Conservation (phyloP, 2,888 invertebrate species). For the Cotesia congregata region DNA sequence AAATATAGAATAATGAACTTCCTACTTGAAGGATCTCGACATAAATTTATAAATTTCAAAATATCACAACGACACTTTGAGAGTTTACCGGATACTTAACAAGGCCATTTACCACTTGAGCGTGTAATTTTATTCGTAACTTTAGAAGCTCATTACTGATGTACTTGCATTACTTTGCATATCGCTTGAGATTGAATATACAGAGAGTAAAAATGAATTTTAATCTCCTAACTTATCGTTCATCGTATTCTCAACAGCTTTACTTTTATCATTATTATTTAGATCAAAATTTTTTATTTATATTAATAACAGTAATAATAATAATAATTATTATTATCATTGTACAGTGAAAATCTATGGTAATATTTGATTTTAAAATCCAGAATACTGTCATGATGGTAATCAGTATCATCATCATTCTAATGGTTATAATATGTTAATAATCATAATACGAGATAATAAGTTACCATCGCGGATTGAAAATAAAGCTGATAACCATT, state of each 20-base stretch:
- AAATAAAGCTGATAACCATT: too few species aligned
- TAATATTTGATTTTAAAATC: too few species aligned
- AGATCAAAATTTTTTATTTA: not conserved
- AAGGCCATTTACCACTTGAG: conserved; percentile 51
- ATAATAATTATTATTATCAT: too few species aligned
- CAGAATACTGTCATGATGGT: too few species aligned
- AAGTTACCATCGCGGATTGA: too few species aligned
- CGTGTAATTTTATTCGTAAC: conserved; percentile 49
- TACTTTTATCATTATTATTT: conserved; percentile 3
- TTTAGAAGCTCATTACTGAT: conserved; percentile 41
- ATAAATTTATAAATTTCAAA: conserved; percentile 35
- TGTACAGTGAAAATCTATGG: too few species aligned
- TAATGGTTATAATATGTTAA: too few species aligned
- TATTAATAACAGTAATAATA: not conserved
- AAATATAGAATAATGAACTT: not conserved
- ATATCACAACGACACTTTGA: conserved; percentile 17
- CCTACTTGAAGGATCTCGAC: conserved; percentile 7
- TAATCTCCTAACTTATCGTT: conserved; percentile 17
- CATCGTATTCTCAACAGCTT: not conserved
- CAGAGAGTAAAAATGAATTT: conserved; percentile 16
- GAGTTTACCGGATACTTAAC: conserved; percentile 50
- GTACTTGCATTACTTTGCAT: not conserved
- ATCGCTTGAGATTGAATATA: conserved; percentile 18
- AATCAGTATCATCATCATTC: too few species aligned
- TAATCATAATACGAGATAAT: too few species aligned